Base-by-base conservation (phyloP, 2,888 invertebrate genomes). In the Stenoptilia bipunctidactyla region DNA sequence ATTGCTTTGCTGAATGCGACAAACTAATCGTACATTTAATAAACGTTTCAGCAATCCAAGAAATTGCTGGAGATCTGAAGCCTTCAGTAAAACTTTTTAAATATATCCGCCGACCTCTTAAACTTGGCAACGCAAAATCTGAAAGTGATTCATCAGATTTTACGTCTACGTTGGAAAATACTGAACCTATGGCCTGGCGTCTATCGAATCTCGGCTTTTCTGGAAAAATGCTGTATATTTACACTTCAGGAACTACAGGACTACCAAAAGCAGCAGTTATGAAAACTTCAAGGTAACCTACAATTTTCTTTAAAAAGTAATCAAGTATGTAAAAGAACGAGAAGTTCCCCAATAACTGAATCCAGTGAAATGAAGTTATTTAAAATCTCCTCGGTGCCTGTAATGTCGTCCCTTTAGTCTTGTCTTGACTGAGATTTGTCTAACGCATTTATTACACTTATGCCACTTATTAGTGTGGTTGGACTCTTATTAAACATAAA, bases 221-320 rank as follows among this genome's bases (percentile, higher is more conserved):
- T 46, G 94, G 93, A 57, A 90, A 89, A 56, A 75, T 98, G 40
- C 86, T 98, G 34, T 98, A 97, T 64, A 97, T 99, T 59, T 99
- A 96, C 72, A 99, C 99, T 0, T 98, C 97, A 34, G 99, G 99
- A 25, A 99, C 99, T 0, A 99, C 99, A 1, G 99, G 99, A 4
- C 74, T 98, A 45, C 98, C 98, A 0, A 99, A 98, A 72, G 98
- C 98, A 27, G 98, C 98, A 33, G 94, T 98, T 37, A 97, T 99
- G 56, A 95, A 93, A 13, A 92, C 96, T 59, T 92, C 94, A 35
- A 90, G 97, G 94, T n/a, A n/a, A n/a, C n/a, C n/a, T n/a, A n/a
- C n/a, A n/a, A n/a, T n/a, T n/a, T n/a, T n/a, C n/a, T n/a, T n/a
- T n/a, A n/a, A n/a, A n/a, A n/a, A n/a, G n/a, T n/a, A n/a, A n/a